Base-by-base conservation (phyloP, 1,140 invertebrate genomes). In the Cyrtorhinus lividipennis region DNA sequence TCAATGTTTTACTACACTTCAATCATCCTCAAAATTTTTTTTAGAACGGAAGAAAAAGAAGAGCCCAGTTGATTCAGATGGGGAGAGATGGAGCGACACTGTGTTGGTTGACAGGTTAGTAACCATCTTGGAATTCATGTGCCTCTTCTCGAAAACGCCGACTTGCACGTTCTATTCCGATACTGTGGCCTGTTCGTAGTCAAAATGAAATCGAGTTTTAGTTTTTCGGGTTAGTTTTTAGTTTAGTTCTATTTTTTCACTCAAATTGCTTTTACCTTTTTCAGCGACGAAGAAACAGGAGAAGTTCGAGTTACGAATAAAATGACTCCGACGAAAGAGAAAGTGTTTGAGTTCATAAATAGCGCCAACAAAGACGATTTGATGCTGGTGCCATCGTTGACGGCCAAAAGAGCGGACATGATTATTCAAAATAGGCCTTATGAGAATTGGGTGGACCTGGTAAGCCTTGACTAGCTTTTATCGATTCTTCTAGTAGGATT, bases 291-390 rank as follows among this genome's bases (percentile, higher is more conserved):
- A 48, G 86, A 88, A 70, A 86, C 10, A 53, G 10, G 20, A 5
- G 48, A 84, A 12, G 86, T 88, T 71, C 76, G 78, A 5, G 75
- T 85, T 67, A 81, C 80, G 8, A 79, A 84, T 65, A 80, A 83
- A 64, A 74, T 88, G 65, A 80, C 80, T 0, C 77, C 77, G 27
- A 81, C 86, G 67, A 84, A 87, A 62, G 81, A 80, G 67, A 80
- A 81, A 70, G 87, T 89, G 25, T 83, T 87, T 64, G 81, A 88
- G 48, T 89, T 90, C 70, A 78, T 90, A 67, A 83, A 85, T 72
- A 83, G 71, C 46, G 85, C 83, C 30, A 76, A 77, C 23, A 65
- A 79, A 48, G 76, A 75, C 20, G 88, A 90, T 71, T 69, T 90
- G 10, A 76, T 81, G 24, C 71, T 82, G 13, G 80, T 90, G 64